Evolutionary conservation across 2,797 vertebrate species (phyloP).

Genomic region (Kryptopterus vitreolus): DNA sequence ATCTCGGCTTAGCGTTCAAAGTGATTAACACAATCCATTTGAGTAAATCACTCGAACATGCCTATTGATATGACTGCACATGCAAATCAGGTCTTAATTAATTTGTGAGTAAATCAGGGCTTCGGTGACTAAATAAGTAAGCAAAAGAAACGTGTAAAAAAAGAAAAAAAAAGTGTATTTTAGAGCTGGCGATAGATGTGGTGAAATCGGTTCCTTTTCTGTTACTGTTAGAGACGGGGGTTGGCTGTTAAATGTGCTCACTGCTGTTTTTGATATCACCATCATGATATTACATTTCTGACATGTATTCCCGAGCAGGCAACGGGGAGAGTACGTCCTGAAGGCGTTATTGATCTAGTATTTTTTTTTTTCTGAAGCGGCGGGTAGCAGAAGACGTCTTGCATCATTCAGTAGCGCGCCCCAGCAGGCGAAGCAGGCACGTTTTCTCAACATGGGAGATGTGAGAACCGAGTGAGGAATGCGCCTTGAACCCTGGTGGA

Average conservation of each 20-base stretch:
- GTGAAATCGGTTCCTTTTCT: no score
- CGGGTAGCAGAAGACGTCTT: constrained; percentile 50
- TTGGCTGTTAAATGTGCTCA: background rate
- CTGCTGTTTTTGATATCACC: background rate
- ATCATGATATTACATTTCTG: background rate
- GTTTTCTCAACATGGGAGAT: constrained; percentile 15
- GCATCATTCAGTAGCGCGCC: constrained; percentile 62
- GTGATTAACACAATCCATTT: constrained; percentile 1
- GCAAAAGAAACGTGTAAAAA: background rate
- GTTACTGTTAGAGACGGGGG: no score
- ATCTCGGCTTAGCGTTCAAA: background rate
- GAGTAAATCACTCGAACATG: background rate
- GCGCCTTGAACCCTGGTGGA: constrained; percentile 13
- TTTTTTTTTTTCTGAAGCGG: constrained; percentile 46
- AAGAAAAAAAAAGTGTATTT: no score
- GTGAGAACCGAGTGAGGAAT: constrained; percentile 12
- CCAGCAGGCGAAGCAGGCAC: constrained; percentile 25
- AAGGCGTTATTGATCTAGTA: background rate
- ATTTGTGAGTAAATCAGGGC: background rate
- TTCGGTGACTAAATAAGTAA: background rate
- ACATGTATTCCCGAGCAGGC: background rate
- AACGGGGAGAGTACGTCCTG: background rate
- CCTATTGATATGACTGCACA: background rate
- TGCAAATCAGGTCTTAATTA: constrained; percentile 11
- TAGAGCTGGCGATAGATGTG: background rate